phyloP scores from a whole-genome alignment of 2,797 vertebrate species.

The Chaunax sp. region DNA sequence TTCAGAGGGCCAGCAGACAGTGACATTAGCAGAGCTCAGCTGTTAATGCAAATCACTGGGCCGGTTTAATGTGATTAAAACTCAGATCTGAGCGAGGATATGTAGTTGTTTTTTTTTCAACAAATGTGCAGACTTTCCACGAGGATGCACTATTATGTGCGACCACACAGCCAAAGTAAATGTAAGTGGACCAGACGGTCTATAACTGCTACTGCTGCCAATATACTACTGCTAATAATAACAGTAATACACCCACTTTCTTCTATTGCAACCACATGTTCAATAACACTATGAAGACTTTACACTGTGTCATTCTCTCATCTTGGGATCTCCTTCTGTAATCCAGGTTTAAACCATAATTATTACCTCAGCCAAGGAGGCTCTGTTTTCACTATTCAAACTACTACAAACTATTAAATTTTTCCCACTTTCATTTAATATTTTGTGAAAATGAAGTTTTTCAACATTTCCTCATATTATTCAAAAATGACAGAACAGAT shows the following conservation, averaged over 20 bases:
- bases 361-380: not conserved
- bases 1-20: constrained; percentile 32
- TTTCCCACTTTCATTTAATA: too few species aligned
- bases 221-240: not conserved
- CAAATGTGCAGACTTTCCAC: constrained; percentile 10
- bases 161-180: constrained; percentile 7
- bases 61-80: constrained; percentile 58
- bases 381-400: too few species aligned
- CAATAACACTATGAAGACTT: not conserved
- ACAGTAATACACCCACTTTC: not conserved
- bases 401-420: too few species aligned
- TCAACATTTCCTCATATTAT: too few species aligned
- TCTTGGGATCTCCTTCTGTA: not conserved
- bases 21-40: constrained; percentile 52
- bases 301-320: constrained; percentile 5
- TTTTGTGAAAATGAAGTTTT: too few species aligned
- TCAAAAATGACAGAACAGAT: too few species aligned
- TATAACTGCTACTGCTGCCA: not conserved
- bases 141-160: constrained; percentile 5
- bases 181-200: too few species aligned
- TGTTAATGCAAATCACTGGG: constrained; percentile 53
- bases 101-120: not conserved
- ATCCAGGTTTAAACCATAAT: not conserved
- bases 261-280: not conserved
- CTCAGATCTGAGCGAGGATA: constrained; percentile 28